Base-by-base conservation (phyloP, 2,888 invertebrate species). In the Ernsta delagoae region DNA sequence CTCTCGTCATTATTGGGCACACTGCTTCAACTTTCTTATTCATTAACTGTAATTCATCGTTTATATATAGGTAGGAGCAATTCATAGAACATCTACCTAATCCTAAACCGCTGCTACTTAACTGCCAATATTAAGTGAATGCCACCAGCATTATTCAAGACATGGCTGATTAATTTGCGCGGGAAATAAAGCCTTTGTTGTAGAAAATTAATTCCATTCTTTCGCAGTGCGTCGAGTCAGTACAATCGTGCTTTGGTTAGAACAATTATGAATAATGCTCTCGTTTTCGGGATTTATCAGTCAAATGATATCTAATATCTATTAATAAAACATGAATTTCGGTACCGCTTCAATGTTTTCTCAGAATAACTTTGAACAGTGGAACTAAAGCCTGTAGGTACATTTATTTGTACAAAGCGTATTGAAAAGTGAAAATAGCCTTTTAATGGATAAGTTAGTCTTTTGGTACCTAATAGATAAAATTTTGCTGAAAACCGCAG, bases 171-270 rank as follows among this genome's bases (percentile, higher is more conserved):
- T 65, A 65, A 68, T 57, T 57, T 24, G 41, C 48, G n/a, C 34
- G 9, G 16, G 54, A 62, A 70, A 70, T 61, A 65, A 66, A 62
- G 65, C 75, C 31, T 63, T 63, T 63, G 54, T 54, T 63, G 41
- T 41, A 3, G 54, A 16, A 63, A 63, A 54, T 63, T 63, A 54
- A 63, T 53, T 9, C 41, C 31, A 54, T 54, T 63, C 54, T 54
- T 54, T 54, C 54, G 41, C 24, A 16, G 3, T 59, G 62, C 39
- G 41, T 24, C 5, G 24, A 62, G 36, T 12, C 48, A 39, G 11
- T 62, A 24, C 48, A 53, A 62, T 39, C 16, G 39, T 39, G 53
- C 16, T 6, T 39, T 39, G 34, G 34, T 50, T 50, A 16, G 36
- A 11, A 24, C 16, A 53, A 24, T 59, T 57, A 54, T 31, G 24